phyloP scores from a whole-genome alignment of 2,113 vertebrate species.

The Spizaetus ornatus region DNA sequence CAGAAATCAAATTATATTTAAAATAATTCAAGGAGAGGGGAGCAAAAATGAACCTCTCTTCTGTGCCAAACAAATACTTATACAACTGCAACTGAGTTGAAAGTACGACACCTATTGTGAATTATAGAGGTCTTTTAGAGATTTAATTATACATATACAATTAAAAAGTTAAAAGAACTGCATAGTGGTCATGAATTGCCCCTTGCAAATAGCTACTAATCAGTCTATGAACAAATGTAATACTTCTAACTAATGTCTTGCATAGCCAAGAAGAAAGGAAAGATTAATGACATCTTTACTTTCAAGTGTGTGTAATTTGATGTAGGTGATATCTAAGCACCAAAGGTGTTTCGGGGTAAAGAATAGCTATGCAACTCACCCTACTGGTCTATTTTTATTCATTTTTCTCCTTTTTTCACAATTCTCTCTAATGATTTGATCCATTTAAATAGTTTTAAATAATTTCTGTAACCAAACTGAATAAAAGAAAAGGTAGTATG shows the following conservation, averaged over 20 bases:
- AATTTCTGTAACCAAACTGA: background rate
- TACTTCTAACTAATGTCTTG: background rate
- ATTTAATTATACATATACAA: background rate
- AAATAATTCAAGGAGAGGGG: fast-evolving
- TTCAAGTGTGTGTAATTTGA: background rate
- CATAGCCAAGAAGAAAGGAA: background rate
- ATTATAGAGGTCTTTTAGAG: background rate
- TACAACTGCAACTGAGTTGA: background rate
- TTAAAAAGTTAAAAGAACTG: background rate
- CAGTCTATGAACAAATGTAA: background rate
- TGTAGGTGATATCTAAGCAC: background rate
- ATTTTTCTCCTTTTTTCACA: background rate
- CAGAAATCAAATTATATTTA: background rate
- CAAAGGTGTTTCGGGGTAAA: background rate
- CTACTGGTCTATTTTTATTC: background rate
- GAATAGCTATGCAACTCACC: background rate
- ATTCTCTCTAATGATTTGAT: background rate
- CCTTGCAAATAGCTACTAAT: background rate
- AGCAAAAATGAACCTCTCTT: background rate
- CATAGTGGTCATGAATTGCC: background rate
- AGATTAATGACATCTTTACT: background rate
- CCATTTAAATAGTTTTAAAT: background rate
- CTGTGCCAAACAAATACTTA: background rate
- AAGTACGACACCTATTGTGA: background rate
- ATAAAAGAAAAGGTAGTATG: background rate